Percentiles rank a stretch among this genome's conserved stretches.
phyloP scores from a whole-genome alignment of 2,113 vertebrate genomes.

The Grus americana region DNA sequence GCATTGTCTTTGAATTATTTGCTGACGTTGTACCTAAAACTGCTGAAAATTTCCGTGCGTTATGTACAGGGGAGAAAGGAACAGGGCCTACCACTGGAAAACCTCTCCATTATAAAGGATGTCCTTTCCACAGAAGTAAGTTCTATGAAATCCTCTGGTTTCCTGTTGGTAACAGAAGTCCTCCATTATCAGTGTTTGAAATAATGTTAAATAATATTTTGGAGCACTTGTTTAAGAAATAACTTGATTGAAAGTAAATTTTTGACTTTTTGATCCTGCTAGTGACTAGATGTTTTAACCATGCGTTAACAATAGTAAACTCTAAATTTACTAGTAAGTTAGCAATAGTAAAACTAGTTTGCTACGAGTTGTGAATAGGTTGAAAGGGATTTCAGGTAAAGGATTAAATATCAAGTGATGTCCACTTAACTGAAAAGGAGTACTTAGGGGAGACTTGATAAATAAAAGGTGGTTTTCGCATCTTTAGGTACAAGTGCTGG shows the following conservation, averaged over 20 bases:
- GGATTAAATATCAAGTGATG: neutral
- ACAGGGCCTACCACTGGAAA: conserved; percentile 87
- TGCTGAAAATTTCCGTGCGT: conserved; percentile 92
- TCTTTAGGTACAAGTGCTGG: neutral
- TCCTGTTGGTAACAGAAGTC: neutral
- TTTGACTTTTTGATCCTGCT: neutral
- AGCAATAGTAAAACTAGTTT: neutral
- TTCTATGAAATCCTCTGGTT: neutral
- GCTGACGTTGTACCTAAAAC: conserved; percentile 92
- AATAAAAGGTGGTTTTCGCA: neutral
- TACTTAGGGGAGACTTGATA: neutral
- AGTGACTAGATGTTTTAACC: neutral
- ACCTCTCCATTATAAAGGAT: conserved; percentile 94
- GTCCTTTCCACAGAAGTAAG: conserved; percentile 96
- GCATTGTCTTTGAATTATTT: conserved; percentile 92
- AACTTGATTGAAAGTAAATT: neutral
- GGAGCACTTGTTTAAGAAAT: neutral
- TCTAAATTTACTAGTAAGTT: neutral
- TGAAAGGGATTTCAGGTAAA: neutral
- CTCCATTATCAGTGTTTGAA: neutral
- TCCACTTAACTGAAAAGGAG: neutral
- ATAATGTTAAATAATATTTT: neutral
- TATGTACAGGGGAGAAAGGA: conserved; percentile 96
- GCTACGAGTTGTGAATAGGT: neutral
- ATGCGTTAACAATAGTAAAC: neutral